Evolutionary conservation across 2,888 invertebrate genomes (phyloP).

Genomic region (Lepidochitona cinerea): DNA sequence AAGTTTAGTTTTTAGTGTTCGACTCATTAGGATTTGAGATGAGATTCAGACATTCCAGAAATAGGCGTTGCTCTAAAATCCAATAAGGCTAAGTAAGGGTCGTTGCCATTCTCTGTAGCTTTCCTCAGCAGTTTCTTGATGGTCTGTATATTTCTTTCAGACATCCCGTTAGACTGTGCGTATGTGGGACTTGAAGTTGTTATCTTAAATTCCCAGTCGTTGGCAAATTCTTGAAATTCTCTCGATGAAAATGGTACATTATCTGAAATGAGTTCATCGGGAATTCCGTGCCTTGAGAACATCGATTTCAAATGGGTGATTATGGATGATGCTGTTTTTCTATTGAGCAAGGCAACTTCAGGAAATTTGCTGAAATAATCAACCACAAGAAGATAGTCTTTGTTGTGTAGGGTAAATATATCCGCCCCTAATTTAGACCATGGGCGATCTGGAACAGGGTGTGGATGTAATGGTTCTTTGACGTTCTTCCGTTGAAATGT

Average conservation of each 20-base stretch:
- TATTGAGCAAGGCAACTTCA: constrained; percentile 14
- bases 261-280: constrained; percentile 24
- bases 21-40: constrained; percentile 31
- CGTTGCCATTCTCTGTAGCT: constrained; percentile 16
- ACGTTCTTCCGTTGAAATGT: constrained; percentile 13
- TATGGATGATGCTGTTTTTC: constrained; percentile 16
- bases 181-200: constrained; percentile 15
- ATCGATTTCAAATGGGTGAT: constrained; percentile 15
- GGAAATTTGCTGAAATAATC: constrained; percentile 26
- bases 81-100: constrained; percentile 25
- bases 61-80: constrained; percentile 28
- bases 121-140: constrained; percentile 26
- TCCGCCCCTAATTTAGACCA: constrained; percentile 24
- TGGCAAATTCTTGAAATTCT: constrained; percentile 17
- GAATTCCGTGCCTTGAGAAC: background rate
- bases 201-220: constrained; percentile 7
- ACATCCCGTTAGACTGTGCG: constrained; percentile 26
- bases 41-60: constrained; percentile 19
- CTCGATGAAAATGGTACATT: constrained; percentile 28
- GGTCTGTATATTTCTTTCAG: constrained; percentile 14
- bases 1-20: background rate
- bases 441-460: constrained; percentile 18
- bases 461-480: constrained; percentile 21
- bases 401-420: constrained; percentile 15
- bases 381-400: constrained; percentile 23